These are phyloP conservation scores for Cryptoblepharus egeriae DNA, from an alignment of 2,797 vertebrate genomes.

Conservation along the genomic window DNA sequence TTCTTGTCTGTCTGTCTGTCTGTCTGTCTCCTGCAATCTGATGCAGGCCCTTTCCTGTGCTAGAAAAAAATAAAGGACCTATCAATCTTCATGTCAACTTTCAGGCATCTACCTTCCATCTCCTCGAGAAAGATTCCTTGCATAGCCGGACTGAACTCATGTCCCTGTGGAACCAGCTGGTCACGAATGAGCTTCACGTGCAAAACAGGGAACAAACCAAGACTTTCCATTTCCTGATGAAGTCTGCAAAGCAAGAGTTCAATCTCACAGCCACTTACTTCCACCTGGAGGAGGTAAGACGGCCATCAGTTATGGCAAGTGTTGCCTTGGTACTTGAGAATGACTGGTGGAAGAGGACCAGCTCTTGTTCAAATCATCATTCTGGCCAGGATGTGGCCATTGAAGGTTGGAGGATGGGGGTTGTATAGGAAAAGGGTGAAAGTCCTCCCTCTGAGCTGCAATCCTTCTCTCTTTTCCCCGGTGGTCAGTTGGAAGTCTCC, in stretches of 20 bases:
- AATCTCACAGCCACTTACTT: constrained; percentile 80
- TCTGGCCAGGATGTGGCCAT: no score
- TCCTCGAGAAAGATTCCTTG: constrained; percentile 56
- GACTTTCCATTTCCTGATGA: constrained; percentile 78
- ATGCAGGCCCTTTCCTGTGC: not conserved
- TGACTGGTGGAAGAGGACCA: no score
- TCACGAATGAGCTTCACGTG: constrained; percentile 79
- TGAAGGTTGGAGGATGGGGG: no score
- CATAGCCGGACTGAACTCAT: constrained; percentile 70
- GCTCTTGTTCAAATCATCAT: no score
- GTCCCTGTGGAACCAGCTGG: constrained; percentile 81
- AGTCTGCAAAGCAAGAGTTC: constrained; percentile 77
- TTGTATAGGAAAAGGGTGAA: no score
- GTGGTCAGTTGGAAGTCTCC: no score
- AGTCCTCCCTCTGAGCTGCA: no score
- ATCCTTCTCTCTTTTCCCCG: no score
- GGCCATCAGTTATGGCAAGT: not conserved
- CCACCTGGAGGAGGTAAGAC: constrained; percentile 75
- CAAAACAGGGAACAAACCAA: constrained; percentile 77
- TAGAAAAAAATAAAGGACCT: not conserved
- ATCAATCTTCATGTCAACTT: constrained; percentile 5
- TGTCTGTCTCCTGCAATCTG: not conserved
- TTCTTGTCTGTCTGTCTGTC: no score
- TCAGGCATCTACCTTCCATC: constrained; percentile 68
- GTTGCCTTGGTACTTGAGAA: not conserved